Conservation (phyloP, 2,888 invertebrate genomes). For the Agonopterix alstromeriana region DNA sequence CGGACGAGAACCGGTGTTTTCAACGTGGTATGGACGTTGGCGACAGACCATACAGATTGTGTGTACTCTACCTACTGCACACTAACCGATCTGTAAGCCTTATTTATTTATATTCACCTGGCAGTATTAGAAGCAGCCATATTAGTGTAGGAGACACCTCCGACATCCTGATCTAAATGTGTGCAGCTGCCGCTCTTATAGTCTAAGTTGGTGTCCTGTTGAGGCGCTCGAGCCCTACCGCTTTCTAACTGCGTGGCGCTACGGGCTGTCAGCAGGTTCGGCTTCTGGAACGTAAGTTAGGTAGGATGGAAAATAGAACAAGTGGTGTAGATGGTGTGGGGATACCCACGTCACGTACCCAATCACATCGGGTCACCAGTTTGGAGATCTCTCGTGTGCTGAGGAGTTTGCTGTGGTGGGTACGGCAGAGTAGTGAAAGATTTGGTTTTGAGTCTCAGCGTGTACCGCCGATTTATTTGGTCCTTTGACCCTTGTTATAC, state of each 20-base stretch:
- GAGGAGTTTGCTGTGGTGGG: too few relatives aligned
- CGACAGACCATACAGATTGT: constrained; percentile 15
- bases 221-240: constrained; percentile 5
- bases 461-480: too few relatives aligned
- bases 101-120: constrained; percentile 23
- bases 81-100: too few relatives aligned
- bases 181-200: constrained; percentile 53
- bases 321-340: too few relatives aligned
- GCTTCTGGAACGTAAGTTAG: constrained; percentile 28
- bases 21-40: constrained; percentile 57
- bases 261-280: constrained; percentile 40
- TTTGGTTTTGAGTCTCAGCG: too few relatives aligned
- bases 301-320: neutral
- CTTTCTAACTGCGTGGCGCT: constrained; percentile 50
- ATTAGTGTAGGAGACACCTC: constrained; percentile 43
- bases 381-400: too few relatives aligned
- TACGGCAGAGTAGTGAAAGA: too few relatives aligned
- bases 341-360: too few relatives aligned
- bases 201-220: constrained; percentile 16
- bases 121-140: constrained; percentile 43
- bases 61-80: too few relatives aligned
- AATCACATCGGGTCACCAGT: too few relatives aligned
- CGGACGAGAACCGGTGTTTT: constrained; percentile 50
- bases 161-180: constrained; percentile 34
- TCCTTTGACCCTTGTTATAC: too few relatives aligned